Base-by-base conservation (phyloP, 2,888 invertebrate species). In the Netelia inedita region DNA sequence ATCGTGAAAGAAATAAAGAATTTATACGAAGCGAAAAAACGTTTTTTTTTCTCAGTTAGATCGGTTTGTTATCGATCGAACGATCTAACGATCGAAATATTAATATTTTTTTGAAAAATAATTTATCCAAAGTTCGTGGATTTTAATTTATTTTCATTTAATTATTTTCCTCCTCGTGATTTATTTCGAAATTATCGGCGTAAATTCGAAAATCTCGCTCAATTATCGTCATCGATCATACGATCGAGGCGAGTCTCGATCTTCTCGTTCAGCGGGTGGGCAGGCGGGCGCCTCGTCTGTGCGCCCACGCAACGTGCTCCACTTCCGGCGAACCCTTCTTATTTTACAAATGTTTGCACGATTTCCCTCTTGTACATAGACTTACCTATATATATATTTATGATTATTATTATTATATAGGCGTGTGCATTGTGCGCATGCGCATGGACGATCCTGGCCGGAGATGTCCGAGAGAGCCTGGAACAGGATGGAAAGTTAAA, bases 261-360 rank as follows among this genome's bases (percentile, higher is more conserved):
- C 75, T 2, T 28, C 28, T 28, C 28, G 28, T 28, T 28, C 28
- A 28, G 28, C 28, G 28, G 28, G 28, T 2, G 23, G 23, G 23
- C 23, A 2, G 23, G 1, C 23, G 23, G 23, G 23, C 28, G 28
- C 2, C 28, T 28, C 28, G 68, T 73, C 73, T 55, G 16, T 43
- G n/a, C 80, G 73, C 84, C 84, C 76, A 84, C 84, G 84, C 80
- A 68, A 16, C 63, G 35, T 57, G 78, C 73, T 81, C 84, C 73
- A 84, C 81, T 84, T 84, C 84, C 84, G 84, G 81, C 61, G 55
- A 78, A 61, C 66, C 73, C 78, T 63, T 84, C 72, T 84, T 61
- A 50, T 61, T 57, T 46, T 46, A 2, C 43, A 35, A 16, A 50
- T 14, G 41, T n/a, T 41, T 69, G 50, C 35, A 43, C 78, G 84